Base-by-base conservation (phyloP, 2,888 invertebrate species). In the Drosophila diplacantha region DNA sequence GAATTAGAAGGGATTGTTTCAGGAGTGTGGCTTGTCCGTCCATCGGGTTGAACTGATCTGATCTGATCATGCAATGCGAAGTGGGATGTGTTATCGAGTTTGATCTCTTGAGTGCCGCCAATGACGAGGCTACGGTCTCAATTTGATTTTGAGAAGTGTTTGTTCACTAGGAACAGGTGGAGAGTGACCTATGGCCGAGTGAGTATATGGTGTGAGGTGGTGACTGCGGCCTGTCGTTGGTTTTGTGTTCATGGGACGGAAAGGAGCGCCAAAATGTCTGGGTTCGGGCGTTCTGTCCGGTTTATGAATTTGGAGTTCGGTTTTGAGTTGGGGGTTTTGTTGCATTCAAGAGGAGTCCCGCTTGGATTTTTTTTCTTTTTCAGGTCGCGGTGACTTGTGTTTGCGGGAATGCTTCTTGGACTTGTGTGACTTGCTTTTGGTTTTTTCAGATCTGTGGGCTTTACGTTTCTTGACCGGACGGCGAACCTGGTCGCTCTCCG, bases 391-490 rank as follows among this genome's bases (percentile, higher is more conserved):
- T 50, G 68, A 61, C 52, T 78, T 82, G 56, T 69, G 68, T 39
- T 77, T 82, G 65, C 58, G 81, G 65, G 81, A 74, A 69, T 73
- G 81, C 75, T 77, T 79, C 75, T 81, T 79, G 43, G 75, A 73
- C 50, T 80, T 78, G 72, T 80, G 78, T 69, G 69, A 47, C 46
- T 72, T 81, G 62, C 29, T 55, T 54, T 76, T 75, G 51, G 18
- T 50, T 46, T 41, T 59, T 51, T 59, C 56, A 41, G 49, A 71
- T 57, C 66, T 80, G 51, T 71, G 69, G 49, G 38, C 54, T 71
- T 83, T 79, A 49, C 64, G 65, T 72, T 81, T 79, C 44, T 81
- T 83, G 65, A 38, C 58, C 59, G 75, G 60, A 72, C 77, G 62
- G 53, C 68, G 66, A 73, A 61, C 50, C 20, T 52, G 22, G 65